These are phyloP conservation scores for Eumaeus atala DNA, from an alignment of 1,140 invertebrate species.

Conservation along the genomic window DNA sequence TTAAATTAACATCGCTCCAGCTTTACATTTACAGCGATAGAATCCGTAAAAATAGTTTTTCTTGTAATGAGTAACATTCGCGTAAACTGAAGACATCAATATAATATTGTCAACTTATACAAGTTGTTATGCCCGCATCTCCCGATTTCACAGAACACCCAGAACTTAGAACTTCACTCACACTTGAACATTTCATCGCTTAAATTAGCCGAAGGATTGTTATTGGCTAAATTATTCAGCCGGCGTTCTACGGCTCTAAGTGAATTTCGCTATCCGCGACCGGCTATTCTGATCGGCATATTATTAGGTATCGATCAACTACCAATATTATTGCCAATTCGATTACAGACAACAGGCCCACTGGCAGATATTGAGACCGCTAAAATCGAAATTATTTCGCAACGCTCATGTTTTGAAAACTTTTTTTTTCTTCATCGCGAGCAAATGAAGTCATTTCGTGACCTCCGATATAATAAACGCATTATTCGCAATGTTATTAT, in stretches of 20 bases:
- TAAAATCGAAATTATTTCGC: too few relatives aligned
- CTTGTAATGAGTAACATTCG: background rate
- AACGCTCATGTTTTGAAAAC: too few relatives aligned
- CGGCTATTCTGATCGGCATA: slow-evolving; percentile 39
- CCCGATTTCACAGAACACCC: slow-evolving; percentile 26
- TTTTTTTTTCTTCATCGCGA: too few relatives aligned
- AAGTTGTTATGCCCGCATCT: background rate
- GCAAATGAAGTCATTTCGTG: too few relatives aligned
- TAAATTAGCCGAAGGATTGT: slow-evolving; percentile 67
- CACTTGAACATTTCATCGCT: slow-evolving; percentile 39
- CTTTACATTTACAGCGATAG: too few relatives aligned
- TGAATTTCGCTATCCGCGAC: slow-evolving; percentile 66
- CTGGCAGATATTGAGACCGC: background rate
- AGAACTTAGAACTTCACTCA: slow-evolving; percentile 12
- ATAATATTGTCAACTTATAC: background rate
- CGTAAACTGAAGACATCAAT: background rate
- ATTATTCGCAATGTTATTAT: too few relatives aligned
- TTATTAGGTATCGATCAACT: slow-evolving; percentile 27
- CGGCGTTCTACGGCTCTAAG: slow-evolving; percentile 61
- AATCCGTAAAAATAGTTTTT: too few relatives aligned
- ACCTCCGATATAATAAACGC: too few relatives aligned
- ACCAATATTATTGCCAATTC: slow-evolving; percentile 17
- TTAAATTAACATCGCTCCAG: too few relatives aligned
- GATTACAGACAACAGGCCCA: slow-evolving; percentile 3
- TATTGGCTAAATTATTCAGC: slow-evolving; percentile 68